Evolutionary conservation across 2,797 vertebrate genomes (phyloP).

Genomic region (Artibeus jamaicensis): DNA sequence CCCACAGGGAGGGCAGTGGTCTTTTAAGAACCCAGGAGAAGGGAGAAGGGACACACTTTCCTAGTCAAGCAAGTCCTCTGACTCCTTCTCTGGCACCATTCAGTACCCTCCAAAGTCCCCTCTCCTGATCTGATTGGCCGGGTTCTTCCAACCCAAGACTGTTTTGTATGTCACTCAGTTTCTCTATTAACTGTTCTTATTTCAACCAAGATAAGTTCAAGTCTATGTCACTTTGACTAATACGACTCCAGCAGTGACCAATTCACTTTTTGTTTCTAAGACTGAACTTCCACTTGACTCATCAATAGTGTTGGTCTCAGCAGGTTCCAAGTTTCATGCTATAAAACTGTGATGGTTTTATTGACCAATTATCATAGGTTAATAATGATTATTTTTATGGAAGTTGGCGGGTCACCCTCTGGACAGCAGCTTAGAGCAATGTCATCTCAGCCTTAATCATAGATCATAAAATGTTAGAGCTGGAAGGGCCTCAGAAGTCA

Average conservation of each 20-base stretch:
- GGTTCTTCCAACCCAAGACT: background rate
- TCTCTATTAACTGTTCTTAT: background rate
- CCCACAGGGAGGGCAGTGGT: background rate
- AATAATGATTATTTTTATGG: constrained; percentile 75
- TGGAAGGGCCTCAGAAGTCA: constrained; percentile 25
- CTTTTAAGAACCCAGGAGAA: background rate
- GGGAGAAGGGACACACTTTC: background rate
- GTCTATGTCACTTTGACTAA: constrained; percentile 5
- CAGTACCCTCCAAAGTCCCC: background rate
- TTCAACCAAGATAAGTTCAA: constrained; percentile 17
- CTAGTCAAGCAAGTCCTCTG: background rate
- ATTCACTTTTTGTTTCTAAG: background rate
- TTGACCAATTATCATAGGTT: constrained; percentile 68
- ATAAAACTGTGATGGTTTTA: constrained; percentile 74
- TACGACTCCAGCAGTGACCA: background rate
- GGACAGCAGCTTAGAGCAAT: constrained; percentile 49
- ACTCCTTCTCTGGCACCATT: background rate
- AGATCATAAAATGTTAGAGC: constrained; percentile 61
- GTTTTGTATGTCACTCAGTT: background rate
- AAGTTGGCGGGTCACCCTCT: constrained; percentile 59
- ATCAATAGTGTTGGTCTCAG: background rate
- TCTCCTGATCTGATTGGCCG: background rate
- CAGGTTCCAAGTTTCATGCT: constrained; percentile 48
- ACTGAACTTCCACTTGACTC: constrained; percentile 26
- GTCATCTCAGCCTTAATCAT: constrained; percentile 58